Conservation (phyloP, 2,888 invertebrate genomes). For the Mythimna loreyi region DNA sequence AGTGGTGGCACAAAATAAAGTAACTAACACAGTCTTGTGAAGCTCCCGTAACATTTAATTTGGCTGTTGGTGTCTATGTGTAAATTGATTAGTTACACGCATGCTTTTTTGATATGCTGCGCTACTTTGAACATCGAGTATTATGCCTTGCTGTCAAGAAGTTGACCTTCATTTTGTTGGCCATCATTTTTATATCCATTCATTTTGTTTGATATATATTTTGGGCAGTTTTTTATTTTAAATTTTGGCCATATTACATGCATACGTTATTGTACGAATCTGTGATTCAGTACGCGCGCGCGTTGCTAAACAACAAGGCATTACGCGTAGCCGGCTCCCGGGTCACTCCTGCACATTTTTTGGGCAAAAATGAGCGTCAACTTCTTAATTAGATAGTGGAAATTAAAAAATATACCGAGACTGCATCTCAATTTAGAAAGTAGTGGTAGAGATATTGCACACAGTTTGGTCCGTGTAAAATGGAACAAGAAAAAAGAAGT, state of each 20-base stretch:
- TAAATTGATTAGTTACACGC: conserved; percentile 80
- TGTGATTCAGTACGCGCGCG: conserved; percentile 84
- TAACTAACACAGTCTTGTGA: conserved; percentile 40
- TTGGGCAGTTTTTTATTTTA: conserved; percentile 85
- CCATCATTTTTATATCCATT: conserved; percentile 94
- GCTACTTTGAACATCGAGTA: conserved; percentile 88
- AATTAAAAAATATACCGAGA: conserved; percentile 83
- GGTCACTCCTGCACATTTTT: conserved; percentile 90
- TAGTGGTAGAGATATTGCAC: conserved; percentile 89
- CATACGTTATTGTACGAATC: conserved; percentile 84
- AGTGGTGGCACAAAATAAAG: conserved; percentile 54
- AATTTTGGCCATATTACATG: conserved; percentile 87
- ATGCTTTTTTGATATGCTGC: conserved; percentile 89
- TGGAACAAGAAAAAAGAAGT: conserved; percentile 94
- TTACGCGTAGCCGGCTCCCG: conserved; percentile 87
- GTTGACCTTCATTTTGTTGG: conserved; percentile 98
- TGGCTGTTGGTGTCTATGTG: conserved; percentile 71
- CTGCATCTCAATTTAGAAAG: conserved; percentile 90
- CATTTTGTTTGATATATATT: conserved; percentile 89
- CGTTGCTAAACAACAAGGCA: conserved; percentile 87
- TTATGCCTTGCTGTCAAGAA: conserved; percentile 95
- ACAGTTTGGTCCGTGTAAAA: conserved; percentile 84
- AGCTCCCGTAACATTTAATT: conserved; percentile 42
- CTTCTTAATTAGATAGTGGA: conserved; percentile 92
- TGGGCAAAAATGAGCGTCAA: conserved; percentile 97